Evolutionary conservation across 1,140 invertebrate genomes (phyloP).

Genomic region (Euwallacea fornicatus): DNA sequence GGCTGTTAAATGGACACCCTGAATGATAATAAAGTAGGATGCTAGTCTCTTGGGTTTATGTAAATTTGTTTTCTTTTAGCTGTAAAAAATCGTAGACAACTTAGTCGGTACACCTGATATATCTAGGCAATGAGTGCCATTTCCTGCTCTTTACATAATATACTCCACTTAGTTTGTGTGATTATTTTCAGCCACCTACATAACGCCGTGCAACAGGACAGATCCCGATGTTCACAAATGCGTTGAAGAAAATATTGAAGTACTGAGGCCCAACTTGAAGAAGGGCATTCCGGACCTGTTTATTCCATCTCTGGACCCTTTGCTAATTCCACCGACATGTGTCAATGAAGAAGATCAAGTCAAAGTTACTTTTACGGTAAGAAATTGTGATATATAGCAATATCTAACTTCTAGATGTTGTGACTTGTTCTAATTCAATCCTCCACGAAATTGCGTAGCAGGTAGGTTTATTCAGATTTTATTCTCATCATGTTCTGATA

Average conservation of each 20-base stretch:
- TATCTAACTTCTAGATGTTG: too few relatives aligned
- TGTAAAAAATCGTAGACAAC: too few relatives aligned
- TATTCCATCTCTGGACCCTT: slow-evolving; percentile 24
- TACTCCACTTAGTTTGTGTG: background rate
- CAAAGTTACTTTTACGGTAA: slow-evolving; percentile 32
- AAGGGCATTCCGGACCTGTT: slow-evolving; percentile 24
- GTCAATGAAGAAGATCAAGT: slow-evolving; percentile 34
- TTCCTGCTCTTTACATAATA: too few relatives aligned
- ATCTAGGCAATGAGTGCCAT: too few relatives aligned
- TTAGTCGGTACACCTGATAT: too few relatives aligned
- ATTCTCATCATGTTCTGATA: background rate
- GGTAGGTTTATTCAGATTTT: background rate
- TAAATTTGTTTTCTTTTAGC: too few relatives aligned
- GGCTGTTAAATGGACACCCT: too few relatives aligned
- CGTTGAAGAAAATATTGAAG: slow-evolving; percentile 27
- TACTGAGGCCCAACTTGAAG: slow-evolving; percentile 20
- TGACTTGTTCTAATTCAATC: too few relatives aligned
- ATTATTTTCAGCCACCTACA: slow-evolving; percentile 2
- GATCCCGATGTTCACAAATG: slow-evolving; percentile 30
- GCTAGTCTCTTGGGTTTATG: too few relatives aligned
- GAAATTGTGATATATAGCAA: background rate
- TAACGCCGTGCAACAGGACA: slow-evolving; percentile 23
- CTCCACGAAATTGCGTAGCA: too few relatives aligned
- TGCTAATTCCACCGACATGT: slow-evolving; percentile 29
- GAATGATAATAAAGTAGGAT: too few relatives aligned